Conservation (phyloP, 2,113 vertebrate genomes). For the Nipponia nippon region DNA sequence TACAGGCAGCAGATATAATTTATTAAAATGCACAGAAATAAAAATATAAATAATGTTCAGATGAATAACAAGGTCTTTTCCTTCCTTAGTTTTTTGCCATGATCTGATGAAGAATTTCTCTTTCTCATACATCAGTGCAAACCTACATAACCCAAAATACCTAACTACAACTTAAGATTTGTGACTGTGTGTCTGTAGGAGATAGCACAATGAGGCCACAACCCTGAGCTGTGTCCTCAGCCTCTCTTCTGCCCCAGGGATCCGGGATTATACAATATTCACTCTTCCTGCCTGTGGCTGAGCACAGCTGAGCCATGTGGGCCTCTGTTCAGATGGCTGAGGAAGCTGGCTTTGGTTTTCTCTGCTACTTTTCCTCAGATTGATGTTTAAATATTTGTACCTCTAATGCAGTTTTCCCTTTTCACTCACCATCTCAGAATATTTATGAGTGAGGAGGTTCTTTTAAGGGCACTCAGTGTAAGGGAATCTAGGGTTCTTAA, state of each 20-base stretch:
- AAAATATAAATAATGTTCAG: background rate
- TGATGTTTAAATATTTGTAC: background rate
- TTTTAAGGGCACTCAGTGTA: background rate
- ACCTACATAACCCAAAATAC: background rate
- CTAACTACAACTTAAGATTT: background rate
- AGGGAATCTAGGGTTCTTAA: background rate
- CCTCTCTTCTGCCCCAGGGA: background rate
- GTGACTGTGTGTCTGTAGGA: background rate
- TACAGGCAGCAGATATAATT: background rate
- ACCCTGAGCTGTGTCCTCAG: background rate
- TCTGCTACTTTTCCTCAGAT: background rate
- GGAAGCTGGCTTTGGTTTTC: background rate
- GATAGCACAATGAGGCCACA: background rate
- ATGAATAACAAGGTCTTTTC: background rate
- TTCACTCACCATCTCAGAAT: background rate
- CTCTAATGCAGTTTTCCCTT: background rate
- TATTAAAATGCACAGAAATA: background rate
- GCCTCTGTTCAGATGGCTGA: background rate
- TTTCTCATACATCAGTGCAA: background rate
- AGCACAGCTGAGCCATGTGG: background rate
- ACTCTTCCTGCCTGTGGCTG: background rate
- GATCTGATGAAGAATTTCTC: background rate
- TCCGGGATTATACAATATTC: background rate
- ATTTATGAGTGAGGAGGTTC: background rate
- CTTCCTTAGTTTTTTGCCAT: background rate